Base-by-base conservation (phyloP, 2,113 vertebrate genomes). In the Dolichallabes microphthalmus region DNA sequence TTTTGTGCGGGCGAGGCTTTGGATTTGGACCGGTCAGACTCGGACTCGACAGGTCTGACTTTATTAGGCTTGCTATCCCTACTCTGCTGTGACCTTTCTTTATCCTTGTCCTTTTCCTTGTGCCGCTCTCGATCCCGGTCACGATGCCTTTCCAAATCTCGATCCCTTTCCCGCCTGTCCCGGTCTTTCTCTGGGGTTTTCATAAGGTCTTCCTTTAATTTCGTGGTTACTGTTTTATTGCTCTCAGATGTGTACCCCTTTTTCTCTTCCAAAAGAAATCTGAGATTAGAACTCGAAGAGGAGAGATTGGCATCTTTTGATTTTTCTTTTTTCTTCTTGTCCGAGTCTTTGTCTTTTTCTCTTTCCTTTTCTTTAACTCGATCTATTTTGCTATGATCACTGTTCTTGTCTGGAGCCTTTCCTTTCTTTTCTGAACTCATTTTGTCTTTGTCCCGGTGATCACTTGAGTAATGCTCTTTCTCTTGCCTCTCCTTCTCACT, bases 131-230 rank as follows among this genome's bases (percentile, higher is more conserved):
- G 90, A 52, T 99, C 98, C 11, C 92, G 95, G 86, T 98, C 97
- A 69, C 93, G 89, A 90, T 95, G 95, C 2, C 88, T 88, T 88
- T 96, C 95, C 83, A 86, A 82, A 45, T 94, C 94, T 13, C 88
- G 60, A 90, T 95, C 96, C 30, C 92, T 88, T 87, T 98, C 96
- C 89, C 96, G 96, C 86, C 96, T 95, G 89, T 97, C 97, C 19
- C 97, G 95, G 85, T 98, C 97, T 89, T 96, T 99, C 87, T 99
- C 98, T 25, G 95, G 93, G 64, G 93, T 96, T 93, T 95, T 97
- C 84, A 93, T 89, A 13, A 93, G 92, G 20, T 98, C 98, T 82
- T 98, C 98, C 92, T 96, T 99, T n/a, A 94, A 77, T 92, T 97
- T 99, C 60, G 92, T 60, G 20, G 93, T 94, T 0, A 93, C 79